Evolutionary conservation across 2,888 invertebrate genomes (phyloP).

Genomic region (Drosophila seclusa): DNA sequence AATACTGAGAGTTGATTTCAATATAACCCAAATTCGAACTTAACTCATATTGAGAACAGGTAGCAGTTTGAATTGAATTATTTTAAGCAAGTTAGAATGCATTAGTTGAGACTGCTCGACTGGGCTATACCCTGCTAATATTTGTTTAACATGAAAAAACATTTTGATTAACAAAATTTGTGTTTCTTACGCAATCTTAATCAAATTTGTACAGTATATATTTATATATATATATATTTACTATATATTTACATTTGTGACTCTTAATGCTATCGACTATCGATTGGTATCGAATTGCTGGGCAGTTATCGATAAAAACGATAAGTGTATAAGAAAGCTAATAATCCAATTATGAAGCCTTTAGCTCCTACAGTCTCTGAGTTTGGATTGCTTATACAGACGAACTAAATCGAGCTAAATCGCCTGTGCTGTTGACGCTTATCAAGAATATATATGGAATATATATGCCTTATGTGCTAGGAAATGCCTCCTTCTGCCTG

Average conservation of each 20-base stretch:
- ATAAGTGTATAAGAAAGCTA: neutral
- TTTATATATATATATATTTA: neutral
- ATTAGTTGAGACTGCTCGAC: neutral
- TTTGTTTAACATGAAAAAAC: too few relatives aligned
- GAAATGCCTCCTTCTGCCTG: neutral
- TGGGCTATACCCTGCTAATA: neutral
- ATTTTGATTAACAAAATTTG: too few relatives aligned
- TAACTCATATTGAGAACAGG: neutral
- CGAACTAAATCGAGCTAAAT: neutral
- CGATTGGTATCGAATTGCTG: neutral
- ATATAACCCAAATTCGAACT: neutral
- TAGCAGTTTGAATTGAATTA: neutral
- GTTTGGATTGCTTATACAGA: neutral
- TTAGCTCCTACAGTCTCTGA: rapidly evolving
- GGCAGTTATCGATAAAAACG: neutral
- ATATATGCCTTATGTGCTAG: neutral
- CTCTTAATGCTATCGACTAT: neutral
- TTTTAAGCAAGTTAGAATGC: neutral
- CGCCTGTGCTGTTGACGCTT: neutral
- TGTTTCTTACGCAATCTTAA: too few relatives aligned
- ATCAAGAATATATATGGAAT: neutral
- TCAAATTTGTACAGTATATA: neutral
- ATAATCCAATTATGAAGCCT: neutral
- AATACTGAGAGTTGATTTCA: neutral
- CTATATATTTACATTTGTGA: neutral